Conservation (phyloP, 2,888 invertebrate species). For the Mesopsocus fuscifrons region DNA sequence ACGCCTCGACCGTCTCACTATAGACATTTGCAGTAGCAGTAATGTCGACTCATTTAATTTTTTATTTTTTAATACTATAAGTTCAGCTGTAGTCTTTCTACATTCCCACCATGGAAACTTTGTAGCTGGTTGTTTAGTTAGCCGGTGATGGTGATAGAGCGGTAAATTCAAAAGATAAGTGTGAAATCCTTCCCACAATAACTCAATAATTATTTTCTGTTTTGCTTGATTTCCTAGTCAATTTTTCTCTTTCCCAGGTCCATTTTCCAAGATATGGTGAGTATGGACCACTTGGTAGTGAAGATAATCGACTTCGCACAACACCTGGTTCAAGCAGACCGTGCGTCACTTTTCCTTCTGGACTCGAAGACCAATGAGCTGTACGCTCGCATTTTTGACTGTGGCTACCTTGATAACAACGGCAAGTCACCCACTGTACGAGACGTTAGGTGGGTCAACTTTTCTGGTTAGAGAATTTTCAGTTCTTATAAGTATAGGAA, state of each 20-base stretch:
- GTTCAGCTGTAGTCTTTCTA: no score
- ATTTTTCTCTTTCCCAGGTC: constrained; percentile 36
- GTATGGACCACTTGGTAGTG: constrained; percentile 60
- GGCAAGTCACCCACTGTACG: constrained; percentile 16
- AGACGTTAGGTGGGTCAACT: constrained; percentile 18
- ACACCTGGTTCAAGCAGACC: constrained; percentile 58
- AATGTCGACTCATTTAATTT: background rate
- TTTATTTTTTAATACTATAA: no score
- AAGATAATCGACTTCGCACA: constrained; percentile 73
- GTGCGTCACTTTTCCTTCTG: constrained; percentile 65
- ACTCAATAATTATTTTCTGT: no score
- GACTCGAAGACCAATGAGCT: constrained; percentile 53
- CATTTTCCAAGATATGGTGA: constrained; percentile 75
- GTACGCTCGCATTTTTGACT: constrained; percentile 66
- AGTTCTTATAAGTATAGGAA: constrained; percentile 8
- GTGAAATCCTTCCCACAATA: no score
- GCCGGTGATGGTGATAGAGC: no score
- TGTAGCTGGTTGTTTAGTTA: no score
- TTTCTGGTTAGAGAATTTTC: no score
- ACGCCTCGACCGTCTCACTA: no score
- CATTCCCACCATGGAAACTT: no score
- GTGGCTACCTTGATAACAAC: constrained; percentile 27
- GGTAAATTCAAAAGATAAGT: no score
- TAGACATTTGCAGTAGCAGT: background rate
- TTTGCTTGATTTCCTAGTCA: no score